Conservation (phyloP, 2,113 vertebrate species). For the Calidris pugnax region DNA sequence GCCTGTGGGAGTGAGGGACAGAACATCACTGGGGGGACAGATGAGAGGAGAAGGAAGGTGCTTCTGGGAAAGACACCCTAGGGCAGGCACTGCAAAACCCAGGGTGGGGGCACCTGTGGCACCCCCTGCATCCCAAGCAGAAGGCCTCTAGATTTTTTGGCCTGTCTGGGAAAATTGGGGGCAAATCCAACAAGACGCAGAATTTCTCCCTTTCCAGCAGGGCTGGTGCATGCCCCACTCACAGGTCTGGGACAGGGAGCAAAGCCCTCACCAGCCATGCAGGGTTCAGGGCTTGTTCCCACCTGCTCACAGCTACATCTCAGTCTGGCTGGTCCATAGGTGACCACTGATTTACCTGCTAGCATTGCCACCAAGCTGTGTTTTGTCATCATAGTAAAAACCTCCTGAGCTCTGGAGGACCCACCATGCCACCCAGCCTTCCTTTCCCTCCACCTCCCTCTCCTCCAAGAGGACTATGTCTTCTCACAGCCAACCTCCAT, state of each 20-base stretch:
- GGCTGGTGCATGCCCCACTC: fast-evolving
- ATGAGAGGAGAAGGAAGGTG: neutral
- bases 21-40: neutral
- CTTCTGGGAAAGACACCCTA: neutral
- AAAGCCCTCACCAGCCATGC: neutral
- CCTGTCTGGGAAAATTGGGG: neutral
- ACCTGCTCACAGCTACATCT: neutral
- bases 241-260: neutral
- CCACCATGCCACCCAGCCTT: fast-evolving
- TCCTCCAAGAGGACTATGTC: fast-evolving
- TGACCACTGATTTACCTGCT: neutral
- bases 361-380: neutral
- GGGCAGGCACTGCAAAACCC: neutral
- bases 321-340: neutral
- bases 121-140: neutral
- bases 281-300: neutral
- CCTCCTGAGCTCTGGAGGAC: neutral
- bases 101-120: neutral
- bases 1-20: neutral
- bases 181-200: neutral
- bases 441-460: neutral
- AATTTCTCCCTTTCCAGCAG: neutral
- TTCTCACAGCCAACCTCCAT: neutral
- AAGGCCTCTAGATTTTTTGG: neutral
- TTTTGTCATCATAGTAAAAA: neutral